Evolutionary conservation across 2,797 vertebrate species (phyloP), one percentile per base, ranked within the genome.

Genomic region (Micrastur ruficollis): DNA sequence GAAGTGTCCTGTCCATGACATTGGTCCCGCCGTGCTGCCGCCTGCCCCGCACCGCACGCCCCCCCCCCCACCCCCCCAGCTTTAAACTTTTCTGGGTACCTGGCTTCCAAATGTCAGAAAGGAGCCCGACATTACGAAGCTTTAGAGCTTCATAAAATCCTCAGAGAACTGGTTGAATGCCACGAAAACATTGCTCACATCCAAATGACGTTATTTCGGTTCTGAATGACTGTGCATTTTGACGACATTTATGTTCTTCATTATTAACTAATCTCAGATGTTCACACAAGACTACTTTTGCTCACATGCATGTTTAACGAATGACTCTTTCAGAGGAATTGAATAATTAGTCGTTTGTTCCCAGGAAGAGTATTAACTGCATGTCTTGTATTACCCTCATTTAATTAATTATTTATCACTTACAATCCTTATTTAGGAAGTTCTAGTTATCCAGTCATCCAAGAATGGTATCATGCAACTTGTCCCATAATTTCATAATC

Each of bases 41-140:
- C 36, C n/a, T n/a, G n/a, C n/a, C n/a, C n/a, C n/a, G n/a, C n/a
- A n/a, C n/a, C n/a, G n/a, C n/a, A n/a, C 21, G 0, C 0, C 20
- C 7, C 29, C 4, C 2, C 4, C 4, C 2, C 2, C 4, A 5
- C 9, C 2, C 4, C 4, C 2, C 2, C 4, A 5, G 9, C 31
- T 38, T 53, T 66, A 56, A 93, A 70, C 67, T 66, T 79, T 74
- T 67, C 31, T 47, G 27, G 36, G 23, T 40, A 68, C 44, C 36
- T 83, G 83, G 36, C 42, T 94, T 62, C 42, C 44, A 71, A 70
- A 82, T 71, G 27, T 74, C 78, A 67, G 67, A 63, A 66, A 76
- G 34, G 20, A 86, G 22, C 46, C 53, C 36, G 42, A 83, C 42
- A 47, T 38, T 38, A 29, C n/a, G 56, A 81, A 89, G 73, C 27